These are phyloP conservation scores for Chydorus sphaericus DNA, from an alignment of 2,888 invertebrate genomes.

Conservation along the genomic window DNA sequence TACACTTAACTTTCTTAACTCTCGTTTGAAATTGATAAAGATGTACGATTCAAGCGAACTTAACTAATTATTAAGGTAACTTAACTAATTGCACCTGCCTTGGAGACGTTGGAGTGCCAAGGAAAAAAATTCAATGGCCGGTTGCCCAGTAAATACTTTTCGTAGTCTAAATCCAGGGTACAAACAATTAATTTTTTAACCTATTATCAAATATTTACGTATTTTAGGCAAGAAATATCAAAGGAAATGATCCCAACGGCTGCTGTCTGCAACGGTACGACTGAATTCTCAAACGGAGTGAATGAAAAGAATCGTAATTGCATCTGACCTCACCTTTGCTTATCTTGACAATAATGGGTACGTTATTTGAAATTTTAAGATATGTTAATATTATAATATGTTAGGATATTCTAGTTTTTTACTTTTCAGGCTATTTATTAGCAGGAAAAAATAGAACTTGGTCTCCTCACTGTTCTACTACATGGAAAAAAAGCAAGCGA, in stretches of 20 bases:
- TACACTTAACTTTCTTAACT: no score
- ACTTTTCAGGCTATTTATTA: not conserved
- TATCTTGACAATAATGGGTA: constrained; percentile 1
- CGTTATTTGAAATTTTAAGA: not conserved
- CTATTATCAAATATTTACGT: no score
- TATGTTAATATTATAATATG: not conserved
- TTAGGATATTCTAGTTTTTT: no score
- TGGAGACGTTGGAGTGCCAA: no score
- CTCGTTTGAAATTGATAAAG: no score
- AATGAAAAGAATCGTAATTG: not conserved
- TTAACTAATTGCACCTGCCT: no score
- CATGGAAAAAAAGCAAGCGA: not conserved
- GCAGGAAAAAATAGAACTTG: not conserved
- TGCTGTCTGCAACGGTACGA: not conserved
- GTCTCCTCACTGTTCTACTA: not conserved
- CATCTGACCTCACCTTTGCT: not conserved
- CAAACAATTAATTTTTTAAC: no score
- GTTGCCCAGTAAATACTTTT: no score
- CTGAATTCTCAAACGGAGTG: not conserved
- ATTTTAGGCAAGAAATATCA: not conserved
- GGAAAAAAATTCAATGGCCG: no score
- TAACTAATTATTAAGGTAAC: no score
- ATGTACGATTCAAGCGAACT: no score
- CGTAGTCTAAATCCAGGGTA: not conserved
- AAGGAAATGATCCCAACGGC: not conserved